Percentiles rank a stretch among this genome's conserved stretches.
Conservation (phyloP, 1,140 invertebrate species). For the Monochamus saltuarius region DNA sequence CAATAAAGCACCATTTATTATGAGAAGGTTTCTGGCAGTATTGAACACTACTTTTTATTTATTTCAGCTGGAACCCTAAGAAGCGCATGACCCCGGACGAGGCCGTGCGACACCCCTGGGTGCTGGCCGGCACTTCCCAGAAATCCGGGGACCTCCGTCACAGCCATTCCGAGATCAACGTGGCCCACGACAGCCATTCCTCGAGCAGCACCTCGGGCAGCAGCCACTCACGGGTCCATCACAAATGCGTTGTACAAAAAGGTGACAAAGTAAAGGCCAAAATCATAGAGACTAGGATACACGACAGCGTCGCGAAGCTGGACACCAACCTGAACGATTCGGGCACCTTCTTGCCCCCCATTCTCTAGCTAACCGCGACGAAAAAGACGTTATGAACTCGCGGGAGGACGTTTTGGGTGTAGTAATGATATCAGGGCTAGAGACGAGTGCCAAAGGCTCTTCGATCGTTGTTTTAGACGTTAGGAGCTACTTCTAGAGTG, state of each 20-base stretch:
- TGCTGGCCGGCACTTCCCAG: slow-evolving; percentile 50
- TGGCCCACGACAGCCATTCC: slow-evolving; percentile 45
- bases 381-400: background rate
- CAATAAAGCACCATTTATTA: too few relatives aligned
- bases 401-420: slow-evolving; percentile 10
- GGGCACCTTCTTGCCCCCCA: slow-evolving; percentile 66
- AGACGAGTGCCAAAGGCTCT: too few relatives aligned
- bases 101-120: slow-evolving; percentile 76
- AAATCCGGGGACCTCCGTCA: slow-evolving; percentile 42
- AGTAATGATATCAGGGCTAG: slow-evolving; percentile 2
- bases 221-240: slow-evolving; percentile 43
- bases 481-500: too few relatives aligned
- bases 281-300: slow-evolving; percentile 45
- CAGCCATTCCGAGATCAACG: slow-evolving; percentile 49
- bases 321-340: slow-evolving; percentile 63
- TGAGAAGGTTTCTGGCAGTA: too few relatives aligned
- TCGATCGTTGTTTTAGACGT: too few relatives aligned
- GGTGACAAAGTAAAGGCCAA: slow-evolving; percentile 48
- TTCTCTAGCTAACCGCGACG: slow-evolving; percentile 51
- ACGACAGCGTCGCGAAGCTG: slow-evolving; percentile 44
- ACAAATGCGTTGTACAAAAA: slow-evolving; percentile 40
- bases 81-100: slow-evolving; percentile 91
- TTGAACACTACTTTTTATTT: slow-evolving; percentile 1
- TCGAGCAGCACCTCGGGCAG: slow-evolving; percentile 44
- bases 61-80: slow-evolving; percentile 87